Conservation (phyloP, 2,888 invertebrate species). For the Pachymerium ferrugineum region DNA sequence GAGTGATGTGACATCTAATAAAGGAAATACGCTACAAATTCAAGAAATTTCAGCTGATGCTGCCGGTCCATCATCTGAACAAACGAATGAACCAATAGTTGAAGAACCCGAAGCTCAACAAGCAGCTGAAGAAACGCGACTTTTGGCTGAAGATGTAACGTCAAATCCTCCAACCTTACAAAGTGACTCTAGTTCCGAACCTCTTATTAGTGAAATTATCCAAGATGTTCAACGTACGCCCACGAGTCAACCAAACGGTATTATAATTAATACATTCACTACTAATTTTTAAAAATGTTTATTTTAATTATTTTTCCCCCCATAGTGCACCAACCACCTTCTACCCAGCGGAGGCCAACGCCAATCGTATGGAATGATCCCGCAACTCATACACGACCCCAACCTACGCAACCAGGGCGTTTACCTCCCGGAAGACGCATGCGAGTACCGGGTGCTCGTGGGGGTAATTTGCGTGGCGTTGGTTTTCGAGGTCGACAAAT, state of each 20-base stretch:
- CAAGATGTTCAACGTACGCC: neutral
- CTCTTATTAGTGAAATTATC: neutral
- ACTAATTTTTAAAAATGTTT: no score
- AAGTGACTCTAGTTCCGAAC: neutral
- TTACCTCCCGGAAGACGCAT: neutral
- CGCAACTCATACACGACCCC: neutral
- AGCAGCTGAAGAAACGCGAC: neutral
- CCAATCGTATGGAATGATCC: constrained; percentile 1
- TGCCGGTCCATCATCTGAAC: neutral
- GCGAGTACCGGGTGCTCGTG: neutral
- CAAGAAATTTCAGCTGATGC: neutral
- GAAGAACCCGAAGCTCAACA: neutral
- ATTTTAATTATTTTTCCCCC: no score
- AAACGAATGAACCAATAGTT: neutral
- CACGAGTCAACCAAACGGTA: constrained; percentile 5
- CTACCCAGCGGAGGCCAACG: neutral
- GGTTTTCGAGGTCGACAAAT: neutral
- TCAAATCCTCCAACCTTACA: neutral
- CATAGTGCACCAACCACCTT: neutral
- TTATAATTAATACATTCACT: no score
- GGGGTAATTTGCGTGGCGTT: neutral
- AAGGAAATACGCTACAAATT: neutral
- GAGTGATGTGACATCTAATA: neutral
- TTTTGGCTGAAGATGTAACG: neutral
- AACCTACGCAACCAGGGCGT: neutral